Base-by-base conservation (phyloP, 2,113 vertebrate species). In the Hippolais icterina region DNA sequence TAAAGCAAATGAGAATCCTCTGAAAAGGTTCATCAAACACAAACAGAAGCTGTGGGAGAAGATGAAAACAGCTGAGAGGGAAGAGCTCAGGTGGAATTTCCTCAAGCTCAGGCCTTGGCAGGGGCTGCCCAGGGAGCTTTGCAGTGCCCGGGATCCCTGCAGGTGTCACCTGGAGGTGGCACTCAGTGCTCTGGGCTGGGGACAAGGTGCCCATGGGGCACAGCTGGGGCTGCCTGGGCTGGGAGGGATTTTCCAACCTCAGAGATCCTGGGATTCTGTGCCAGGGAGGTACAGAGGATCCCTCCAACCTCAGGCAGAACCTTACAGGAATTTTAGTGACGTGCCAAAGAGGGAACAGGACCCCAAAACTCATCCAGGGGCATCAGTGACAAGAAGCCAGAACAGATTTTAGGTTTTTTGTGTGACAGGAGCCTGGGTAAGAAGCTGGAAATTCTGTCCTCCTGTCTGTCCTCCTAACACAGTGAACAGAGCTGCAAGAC, bases 241-340 rank as follows among this genome's bases (percentile, higher is more conserved):
- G 39, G 61, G 15, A 46, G 53, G 46, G 23, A 12, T 75, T 29
- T 41, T 5, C 87, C 78, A 89, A 1, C 24, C 16, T 0, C 42
- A 0, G n/a, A 16, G 1, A 80, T 35, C 4, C 5, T 0, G 1
- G 37, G 3, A 21, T 74, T 52, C 7, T 10, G 31, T 31, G 49
- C 7, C 39, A 69, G 46, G n/a, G 41, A 70, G 42, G 41, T n/a
- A 88, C 78, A 66, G 29, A 12, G 18, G 82, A 19, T 5, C 18
- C 20, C 75, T 61, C 66, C 2, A 10, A 50, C 15, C 17, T 24
- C 64, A 78, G 53, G 50, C 23, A 83, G 49, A 60, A 39, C 37
- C 65, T 35, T 11, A 27, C 10, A 23, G 59, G 23, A 46, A 33
- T 68, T 84, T 31, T 7, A 49, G 49, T 44, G 31, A 12, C n/a